Conservation (phyloP, 2,113 vertebrate species). For the Rhinolophus sinicus region DNA sequence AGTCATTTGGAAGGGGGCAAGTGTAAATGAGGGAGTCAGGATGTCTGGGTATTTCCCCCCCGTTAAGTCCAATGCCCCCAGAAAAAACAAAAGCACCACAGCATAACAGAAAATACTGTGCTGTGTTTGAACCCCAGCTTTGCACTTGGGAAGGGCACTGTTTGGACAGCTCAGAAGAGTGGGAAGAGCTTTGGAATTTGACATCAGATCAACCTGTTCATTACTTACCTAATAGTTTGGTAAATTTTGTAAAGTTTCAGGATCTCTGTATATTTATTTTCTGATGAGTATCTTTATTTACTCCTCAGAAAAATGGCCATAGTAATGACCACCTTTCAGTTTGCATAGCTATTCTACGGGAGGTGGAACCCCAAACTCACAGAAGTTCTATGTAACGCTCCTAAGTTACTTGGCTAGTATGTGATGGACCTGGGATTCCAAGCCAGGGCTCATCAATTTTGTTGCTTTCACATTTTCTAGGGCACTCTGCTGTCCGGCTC, state of each 20-base stretch:
- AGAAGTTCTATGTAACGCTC: background rate
- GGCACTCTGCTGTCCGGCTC: background rate
- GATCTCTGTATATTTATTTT: background rate
- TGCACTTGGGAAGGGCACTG: background rate
- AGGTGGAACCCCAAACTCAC: background rate
- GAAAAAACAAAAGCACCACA: background rate
- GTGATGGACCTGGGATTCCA: background rate
- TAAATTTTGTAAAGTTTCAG: background rate
- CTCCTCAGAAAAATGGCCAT: background rate
- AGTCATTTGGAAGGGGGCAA: background rate
- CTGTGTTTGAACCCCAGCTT: background rate
- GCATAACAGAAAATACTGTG: background rate
- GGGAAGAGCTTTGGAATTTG: background rate
- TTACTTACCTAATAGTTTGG: background rate
- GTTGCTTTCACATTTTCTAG: background rate
- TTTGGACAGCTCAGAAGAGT: background rate
- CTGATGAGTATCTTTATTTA: background rate
- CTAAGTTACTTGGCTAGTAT: background rate
- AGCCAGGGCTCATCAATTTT: background rate
- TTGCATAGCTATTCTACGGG: background rate
- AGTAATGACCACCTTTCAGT: background rate
- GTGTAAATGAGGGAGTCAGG: background rate
- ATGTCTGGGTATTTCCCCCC: background rate
- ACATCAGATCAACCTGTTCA: background rate
- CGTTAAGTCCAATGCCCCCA: background rate